These are phyloP conservation scores for Dasypus novemcinctus DNA, from an alignment of 2,113 vertebrate genomes.

Conservation along the genomic window DNA sequence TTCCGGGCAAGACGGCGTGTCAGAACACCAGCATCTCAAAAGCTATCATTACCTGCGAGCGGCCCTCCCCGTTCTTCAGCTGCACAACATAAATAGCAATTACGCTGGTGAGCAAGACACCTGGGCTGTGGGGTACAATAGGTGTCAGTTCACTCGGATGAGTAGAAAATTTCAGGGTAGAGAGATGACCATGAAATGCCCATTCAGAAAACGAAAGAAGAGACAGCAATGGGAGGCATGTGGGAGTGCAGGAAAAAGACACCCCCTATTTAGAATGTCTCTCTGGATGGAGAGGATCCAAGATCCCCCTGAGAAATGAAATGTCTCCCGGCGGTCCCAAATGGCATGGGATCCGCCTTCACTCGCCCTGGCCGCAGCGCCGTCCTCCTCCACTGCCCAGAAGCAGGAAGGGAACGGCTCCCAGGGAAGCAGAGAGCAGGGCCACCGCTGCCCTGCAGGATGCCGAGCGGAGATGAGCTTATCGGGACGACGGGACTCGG, in stretches of 20 bases:
- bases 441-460: not conserved
- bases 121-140: constrained; percentile 51
- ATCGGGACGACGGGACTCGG: not conserved
- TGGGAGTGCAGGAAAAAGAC: constrained; percentile 12
- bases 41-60: constrained; percentile 57
- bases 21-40: not conserved
- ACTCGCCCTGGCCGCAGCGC: not conserved
- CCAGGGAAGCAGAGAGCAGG: not conserved
- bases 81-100: constrained; percentile 57
- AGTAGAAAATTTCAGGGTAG: constrained; percentile 75
- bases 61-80: not conserved
- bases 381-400: not conserved
- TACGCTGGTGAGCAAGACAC: constrained; percentile 52
- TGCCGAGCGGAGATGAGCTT: not conserved
- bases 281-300: constrained; percentile 38
- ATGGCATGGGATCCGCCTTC: not conserved
- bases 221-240: not conserved
- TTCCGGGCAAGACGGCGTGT: constrained; percentile 31
- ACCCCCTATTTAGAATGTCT: not conserved
- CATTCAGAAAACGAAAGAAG: constrained; percentile 44
- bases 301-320: constrained; percentile 53
- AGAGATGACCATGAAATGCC: constrained; percentile 23
- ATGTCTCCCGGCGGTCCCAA: constrained; percentile 13
- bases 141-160: constrained; percentile 18
- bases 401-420: not conserved